Conservation (phyloP, 2,888 invertebrate genomes). For the Protula sp. region DNA sequence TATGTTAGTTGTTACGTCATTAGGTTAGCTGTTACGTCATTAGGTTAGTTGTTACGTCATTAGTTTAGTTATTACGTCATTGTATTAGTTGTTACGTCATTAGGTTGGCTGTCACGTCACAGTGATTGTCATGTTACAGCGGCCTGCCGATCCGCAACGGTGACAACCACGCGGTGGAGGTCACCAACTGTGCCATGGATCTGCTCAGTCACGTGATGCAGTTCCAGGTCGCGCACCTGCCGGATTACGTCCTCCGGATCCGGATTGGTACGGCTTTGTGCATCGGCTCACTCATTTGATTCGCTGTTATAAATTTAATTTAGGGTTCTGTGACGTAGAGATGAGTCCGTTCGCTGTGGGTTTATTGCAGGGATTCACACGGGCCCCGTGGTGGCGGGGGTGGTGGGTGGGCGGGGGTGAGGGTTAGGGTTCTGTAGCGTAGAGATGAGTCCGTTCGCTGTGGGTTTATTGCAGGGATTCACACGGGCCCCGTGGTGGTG, state of each 20-base stretch:
- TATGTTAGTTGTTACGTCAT: too few species aligned
- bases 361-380: constrained; percentile 30
- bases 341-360: background rate
- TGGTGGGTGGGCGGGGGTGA: too few species aligned
- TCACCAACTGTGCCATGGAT: constrained; percentile 36
- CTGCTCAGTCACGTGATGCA: constrained; percentile 34
- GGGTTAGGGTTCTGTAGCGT: background rate
- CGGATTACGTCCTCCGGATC: constrained; percentile 31
- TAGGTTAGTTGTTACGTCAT: too few species aligned
- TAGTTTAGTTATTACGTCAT: too few species aligned
- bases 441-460: background rate
- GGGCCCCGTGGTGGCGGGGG: constrained; percentile 33
- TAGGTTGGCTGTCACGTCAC: too few species aligned
- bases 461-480: constrained; percentile 31
- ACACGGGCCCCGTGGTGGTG: constrained; percentile 34
- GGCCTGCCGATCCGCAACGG: constrained; percentile 39
- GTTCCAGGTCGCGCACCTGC: constrained; percentile 40
- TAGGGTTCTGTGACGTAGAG: background rate
- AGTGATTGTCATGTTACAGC: constrained; percentile 16
- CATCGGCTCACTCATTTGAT: background rate
- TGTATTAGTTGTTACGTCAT: too few species aligned
- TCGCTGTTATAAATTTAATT: background rate
- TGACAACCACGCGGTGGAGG: constrained; percentile 35
- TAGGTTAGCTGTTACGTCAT: too few species aligned
- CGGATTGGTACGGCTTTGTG: constrained; percentile 31